phyloP scores from a whole-genome alignment of 2,113 vertebrate species.

The Charadrius vociferus region DNA sequence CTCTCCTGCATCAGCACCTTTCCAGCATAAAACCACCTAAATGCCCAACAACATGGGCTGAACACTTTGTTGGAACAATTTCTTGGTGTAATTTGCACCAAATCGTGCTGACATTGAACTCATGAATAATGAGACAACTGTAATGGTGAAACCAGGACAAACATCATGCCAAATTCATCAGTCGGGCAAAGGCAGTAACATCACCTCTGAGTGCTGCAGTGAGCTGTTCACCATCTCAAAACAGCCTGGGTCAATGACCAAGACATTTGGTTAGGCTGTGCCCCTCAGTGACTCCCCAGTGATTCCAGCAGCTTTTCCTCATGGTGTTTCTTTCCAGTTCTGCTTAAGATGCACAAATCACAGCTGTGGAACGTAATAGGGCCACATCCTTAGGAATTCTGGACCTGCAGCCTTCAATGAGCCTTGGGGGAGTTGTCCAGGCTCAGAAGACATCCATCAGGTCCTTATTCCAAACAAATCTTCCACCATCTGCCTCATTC shows the following conservation, averaged over 20 bases:
- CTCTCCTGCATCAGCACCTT: background rate
- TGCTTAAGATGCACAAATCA: background rate
- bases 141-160: background rate
- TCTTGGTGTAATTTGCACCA: background rate
- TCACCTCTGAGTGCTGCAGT: background rate
- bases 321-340: background rate
- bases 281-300: background rate
- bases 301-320: background rate
- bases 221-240: background rate
- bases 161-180: background rate
- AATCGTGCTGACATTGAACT: background rate
- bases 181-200: background rate
- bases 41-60: background rate
- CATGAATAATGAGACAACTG: background rate
- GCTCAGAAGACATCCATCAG: constrained; percentile 8
- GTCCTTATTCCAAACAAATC: background rate
- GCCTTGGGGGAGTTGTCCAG: background rate
- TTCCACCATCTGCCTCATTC: constrained; percentile 24
- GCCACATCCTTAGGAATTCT: background rate
- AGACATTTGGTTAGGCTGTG: background rate
- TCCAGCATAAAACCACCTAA: background rate
- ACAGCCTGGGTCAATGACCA: background rate
- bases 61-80: background rate
- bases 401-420: background rate
- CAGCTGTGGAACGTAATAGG: background rate